A percentile compares a stretch with the other conserved stretches of the same genome.
These are phyloP conservation scores for Bucorvus abyssinicus DNA, from an alignment of 2,797 vertebrate genomes.

Conservation along the genomic window DNA sequence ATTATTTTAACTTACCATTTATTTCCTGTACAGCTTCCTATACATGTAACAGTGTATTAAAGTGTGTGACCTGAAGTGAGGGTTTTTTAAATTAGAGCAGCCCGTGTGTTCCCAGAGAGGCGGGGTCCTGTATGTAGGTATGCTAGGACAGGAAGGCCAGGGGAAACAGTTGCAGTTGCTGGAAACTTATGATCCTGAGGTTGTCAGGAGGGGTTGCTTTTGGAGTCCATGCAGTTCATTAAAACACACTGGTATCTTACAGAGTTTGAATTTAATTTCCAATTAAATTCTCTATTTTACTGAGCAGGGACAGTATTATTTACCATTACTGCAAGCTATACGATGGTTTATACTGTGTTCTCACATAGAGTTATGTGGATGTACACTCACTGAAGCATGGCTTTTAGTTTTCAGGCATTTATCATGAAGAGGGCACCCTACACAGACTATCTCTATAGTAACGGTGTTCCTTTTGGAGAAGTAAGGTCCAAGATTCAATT, in stretches of 20 bases:
- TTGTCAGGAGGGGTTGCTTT: neutral
- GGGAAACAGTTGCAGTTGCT: neutral
- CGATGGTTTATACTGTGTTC: neutral
- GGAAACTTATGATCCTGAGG: neutral
- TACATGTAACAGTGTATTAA: neutral
- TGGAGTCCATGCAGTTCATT: neutral
- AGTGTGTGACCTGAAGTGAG: neutral
- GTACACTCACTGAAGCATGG: neutral
- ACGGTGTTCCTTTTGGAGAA: neutral
- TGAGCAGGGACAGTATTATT: neutral
- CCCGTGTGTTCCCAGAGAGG: neutral
- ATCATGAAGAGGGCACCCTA: fast-evolving
- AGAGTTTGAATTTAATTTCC: neutral
- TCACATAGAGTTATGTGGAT: neutral
- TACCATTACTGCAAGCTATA: neutral
- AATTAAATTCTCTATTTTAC: neutral
- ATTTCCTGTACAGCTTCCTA: neutral
- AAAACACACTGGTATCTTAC: neutral
- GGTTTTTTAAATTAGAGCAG: neutral
- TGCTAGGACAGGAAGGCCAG: neutral
- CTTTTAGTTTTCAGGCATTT: neutral
- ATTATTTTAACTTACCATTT: neutral
- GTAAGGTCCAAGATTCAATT: neutral
- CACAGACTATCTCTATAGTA: neutral
- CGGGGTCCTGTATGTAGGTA: neutral